These are phyloP conservation scores for Zele albiditarsus DNA, from an alignment of 2,888 invertebrate genomes.

Conservation along the genomic window DNA sequence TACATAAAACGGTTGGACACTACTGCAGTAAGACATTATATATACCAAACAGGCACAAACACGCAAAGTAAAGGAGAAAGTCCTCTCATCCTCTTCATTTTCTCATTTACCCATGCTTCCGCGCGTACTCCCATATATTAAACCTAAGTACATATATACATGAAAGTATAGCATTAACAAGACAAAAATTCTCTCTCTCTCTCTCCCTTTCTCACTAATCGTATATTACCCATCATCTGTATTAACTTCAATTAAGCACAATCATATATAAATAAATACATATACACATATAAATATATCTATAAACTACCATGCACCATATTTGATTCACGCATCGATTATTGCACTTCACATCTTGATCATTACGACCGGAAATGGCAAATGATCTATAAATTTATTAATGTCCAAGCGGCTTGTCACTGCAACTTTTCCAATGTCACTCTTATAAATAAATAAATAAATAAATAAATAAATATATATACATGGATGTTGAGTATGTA, in stretches of 20 bases:
- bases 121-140: conserved; percentile 4
- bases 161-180: too few relatives aligned
- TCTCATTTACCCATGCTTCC: conserved; percentile 9
- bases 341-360: neutral
- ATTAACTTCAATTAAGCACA: neutral
- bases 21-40: neutral
- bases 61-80: conserved; percentile 52
- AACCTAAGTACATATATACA: neutral
- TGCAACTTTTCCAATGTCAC: conserved; percentile 15
- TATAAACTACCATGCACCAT: conserved; percentile 29
- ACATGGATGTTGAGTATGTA: neutral
- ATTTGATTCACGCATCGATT: conserved; percentile 41
- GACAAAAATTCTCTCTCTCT: too few relatives aligned
- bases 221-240: too few relatives aligned
- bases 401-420: conserved; percentile 44
- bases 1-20: neutral
- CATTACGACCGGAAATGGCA: conserved; percentile 50
- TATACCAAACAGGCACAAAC: conserved; percentile 35
- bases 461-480: too few relatives aligned
- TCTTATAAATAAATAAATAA: neutral
- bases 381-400: conserved; percentile 54
- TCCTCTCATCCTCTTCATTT: conserved; percentile 36
- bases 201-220: too few relatives aligned
- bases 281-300: neutral
- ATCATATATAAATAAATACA: neutral